Base-by-base conservation (phyloP, 2,113 vertebrate species). In the Alethe diademata region DNA sequence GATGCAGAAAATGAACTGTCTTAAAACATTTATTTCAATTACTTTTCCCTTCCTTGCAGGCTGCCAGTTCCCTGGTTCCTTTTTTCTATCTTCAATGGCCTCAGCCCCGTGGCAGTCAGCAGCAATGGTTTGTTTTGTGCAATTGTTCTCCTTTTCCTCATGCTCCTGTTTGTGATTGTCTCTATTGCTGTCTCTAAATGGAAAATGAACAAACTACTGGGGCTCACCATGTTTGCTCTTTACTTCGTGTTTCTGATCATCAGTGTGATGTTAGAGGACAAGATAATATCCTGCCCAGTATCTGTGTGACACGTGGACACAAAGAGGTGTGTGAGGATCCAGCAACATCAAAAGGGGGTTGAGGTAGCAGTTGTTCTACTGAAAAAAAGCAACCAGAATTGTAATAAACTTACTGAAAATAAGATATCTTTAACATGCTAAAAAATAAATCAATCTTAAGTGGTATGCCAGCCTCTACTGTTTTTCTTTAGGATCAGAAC, bases 51-150 rank as follows among this genome's bases (percentile, higher is more conserved):
- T 82, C 78, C 83, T 98, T 96, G 69, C 97, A 99, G 99, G 67
- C 96, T 99, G 66, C 99, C 99, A 0, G 97, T 98, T 65, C 99
- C 99, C 6, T 99, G 99, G 99, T 97, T 99, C 84, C 95, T 99
- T 69, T 99, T 96, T 93, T 99, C 99, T 0, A 18, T 94, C 31
- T 66, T 97, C 94, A 98, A 99, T 4, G 97, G 95, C 3, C 90
- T 99, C 29, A 97, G 97, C 53, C 98, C 99, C 2, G 98, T 99
- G 47, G 93, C 98, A 3, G 99, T 99, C 96, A 99, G 99, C 96
- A 99, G 99, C 97, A 99, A 99, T 5, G 99, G 99, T 48, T 97
- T 99, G 94, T 99, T 99, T 72, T 99, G 99, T 85, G 99, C 99
- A 61, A 99, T 99, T 11, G 99, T 99, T 84, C 97, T 99, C 94